These are phyloP conservation scores for Acridotheres tristis DNA, from an alignment of 2,797 vertebrate species.

Conservation along the genomic window DNA sequence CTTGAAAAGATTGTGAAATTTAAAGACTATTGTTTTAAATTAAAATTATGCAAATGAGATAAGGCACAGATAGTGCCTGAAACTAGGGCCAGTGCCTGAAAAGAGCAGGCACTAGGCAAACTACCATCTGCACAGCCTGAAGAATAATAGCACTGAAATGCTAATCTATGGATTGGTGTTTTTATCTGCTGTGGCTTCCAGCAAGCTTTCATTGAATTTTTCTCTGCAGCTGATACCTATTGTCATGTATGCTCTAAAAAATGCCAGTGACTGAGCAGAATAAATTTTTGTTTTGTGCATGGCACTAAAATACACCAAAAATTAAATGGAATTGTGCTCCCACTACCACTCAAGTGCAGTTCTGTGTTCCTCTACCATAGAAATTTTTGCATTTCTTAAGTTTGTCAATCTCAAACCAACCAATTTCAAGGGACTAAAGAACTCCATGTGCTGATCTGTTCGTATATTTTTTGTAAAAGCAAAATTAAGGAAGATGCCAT, in stretches of 20 bases:
- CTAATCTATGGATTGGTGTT: not conserved
- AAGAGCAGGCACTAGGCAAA: constrained; percentile 21
- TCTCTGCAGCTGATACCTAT: constrained; percentile 46
- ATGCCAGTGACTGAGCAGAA: not conserved
- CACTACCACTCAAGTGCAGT: not conserved
- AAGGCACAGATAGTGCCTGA: not conserved
- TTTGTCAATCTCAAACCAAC: not conserved
- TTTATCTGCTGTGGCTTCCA: constrained; percentile 9
- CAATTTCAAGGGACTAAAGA: not conserved
- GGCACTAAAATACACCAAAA: not conserved
- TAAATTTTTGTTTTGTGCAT: not conserved
- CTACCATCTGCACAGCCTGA: constrained; percentile 33
- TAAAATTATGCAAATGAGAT: constrained; percentile 24
- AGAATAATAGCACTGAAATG: constrained; percentile 31
- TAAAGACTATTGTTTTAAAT: not conserved
- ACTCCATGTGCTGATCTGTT: not conserved
- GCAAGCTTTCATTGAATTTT: constrained; percentile 5
- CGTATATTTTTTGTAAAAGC: not conserved
- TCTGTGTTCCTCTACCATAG: not conserved
- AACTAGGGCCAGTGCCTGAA: constrained; percentile 1
- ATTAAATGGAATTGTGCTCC: not conserved
- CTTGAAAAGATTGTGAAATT: constrained; percentile 27
- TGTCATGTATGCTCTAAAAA: constrained; percentile 3
- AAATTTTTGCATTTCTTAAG: not conserved
- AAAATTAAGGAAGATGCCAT: not conserved